Evolutionary conservation across 2,113 vertebrate species (phyloP).

Genomic region (Hippocampus zosterae): DNA sequence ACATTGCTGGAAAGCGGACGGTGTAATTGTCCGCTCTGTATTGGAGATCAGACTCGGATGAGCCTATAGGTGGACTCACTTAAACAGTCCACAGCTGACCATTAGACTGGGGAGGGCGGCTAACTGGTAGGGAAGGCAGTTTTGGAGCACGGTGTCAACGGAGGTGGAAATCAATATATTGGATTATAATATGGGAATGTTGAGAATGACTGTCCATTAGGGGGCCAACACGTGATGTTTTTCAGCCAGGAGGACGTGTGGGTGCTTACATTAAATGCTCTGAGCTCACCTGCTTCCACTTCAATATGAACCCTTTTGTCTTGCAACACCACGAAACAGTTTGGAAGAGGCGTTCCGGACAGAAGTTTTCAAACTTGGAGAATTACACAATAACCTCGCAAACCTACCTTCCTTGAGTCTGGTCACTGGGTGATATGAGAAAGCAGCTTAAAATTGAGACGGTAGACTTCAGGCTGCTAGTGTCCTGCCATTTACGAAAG

Average conservation of each 20-base stretch:
- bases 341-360: neutral
- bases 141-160: slow-evolving; percentile 37
- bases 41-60: slow-evolving; percentile 39
- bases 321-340: neutral
- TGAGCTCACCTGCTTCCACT: slow-evolving; percentile 10
- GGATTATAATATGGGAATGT: slow-evolving; percentile 49
- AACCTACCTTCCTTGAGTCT: no score
- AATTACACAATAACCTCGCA: neutral
- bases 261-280: slow-evolving; percentile 23
- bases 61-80: slow-evolving; percentile 60
- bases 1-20: slow-evolving; percentile 54
- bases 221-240: slow-evolving; percentile 35
- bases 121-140: slow-evolving; percentile 14
- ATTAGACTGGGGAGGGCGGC: slow-evolving; percentile 33
- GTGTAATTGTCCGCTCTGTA: slow-evolving; percentile 62
- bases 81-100: slow-evolving; percentile 56
- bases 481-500: neutral
- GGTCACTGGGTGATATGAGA: no score
- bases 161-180: slow-evolving; percentile 64
- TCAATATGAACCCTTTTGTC: slow-evolving; percentile 2
- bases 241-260: slow-evolving; percentile 18
- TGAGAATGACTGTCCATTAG: slow-evolving; percentile 45
- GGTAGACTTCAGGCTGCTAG: neutral
- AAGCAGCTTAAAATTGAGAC: neutral
- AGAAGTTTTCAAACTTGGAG: neutral